Evolutionary conservation across 2,797 vertebrate genomes (phyloP).

Genomic region (Silurus aristotelis): DNA sequence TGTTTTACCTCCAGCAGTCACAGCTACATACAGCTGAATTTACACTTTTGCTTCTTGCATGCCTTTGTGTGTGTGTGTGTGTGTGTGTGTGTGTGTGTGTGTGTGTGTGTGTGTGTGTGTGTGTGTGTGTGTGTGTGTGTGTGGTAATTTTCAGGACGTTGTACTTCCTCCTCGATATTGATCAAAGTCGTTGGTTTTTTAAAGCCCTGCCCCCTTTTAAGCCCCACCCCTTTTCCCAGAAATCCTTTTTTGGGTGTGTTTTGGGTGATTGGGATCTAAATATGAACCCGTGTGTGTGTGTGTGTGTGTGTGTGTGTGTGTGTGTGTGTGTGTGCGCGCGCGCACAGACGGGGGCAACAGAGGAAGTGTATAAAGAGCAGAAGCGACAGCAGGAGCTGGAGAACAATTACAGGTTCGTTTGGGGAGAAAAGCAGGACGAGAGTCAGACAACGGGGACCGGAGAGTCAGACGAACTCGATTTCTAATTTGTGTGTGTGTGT

Average conservation of each 20-base stretch:
- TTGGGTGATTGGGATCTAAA: neutral
- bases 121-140: neutral
- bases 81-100: neutral
- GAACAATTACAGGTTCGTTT: constrained; percentile 91
- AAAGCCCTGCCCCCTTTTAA: neutral
- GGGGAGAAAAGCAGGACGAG: constrained; percentile 80
- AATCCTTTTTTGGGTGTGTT: neutral
- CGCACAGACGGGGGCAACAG: constrained; percentile 86
- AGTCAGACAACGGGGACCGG: constrained; percentile 71
- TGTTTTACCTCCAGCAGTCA: neutral
- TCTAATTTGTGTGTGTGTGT: constrained; percentile 68
- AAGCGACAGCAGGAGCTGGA: constrained; percentile 88
- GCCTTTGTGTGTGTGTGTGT: neutral
- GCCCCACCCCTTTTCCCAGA: neutral
- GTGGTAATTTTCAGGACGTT: neutral
- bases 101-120: neutral
- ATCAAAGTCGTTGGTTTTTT: neutral
- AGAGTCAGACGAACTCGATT: constrained; percentile 86
- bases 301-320: neutral
- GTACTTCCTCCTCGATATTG: too few relatives aligned
- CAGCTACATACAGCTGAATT: neutral
- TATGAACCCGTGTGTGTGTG: neutral
- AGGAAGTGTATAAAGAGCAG: constrained; percentile 89
- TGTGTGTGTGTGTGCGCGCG: neutral
- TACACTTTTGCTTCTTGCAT: neutral